A percentile compares a stretch with the other conserved stretches of the same genome.
These are phyloP conservation scores for Sinocyclocheilus maitianheensis DNA, from an alignment of 2,113 vertebrate species.

Conservation along the genomic window DNA sequence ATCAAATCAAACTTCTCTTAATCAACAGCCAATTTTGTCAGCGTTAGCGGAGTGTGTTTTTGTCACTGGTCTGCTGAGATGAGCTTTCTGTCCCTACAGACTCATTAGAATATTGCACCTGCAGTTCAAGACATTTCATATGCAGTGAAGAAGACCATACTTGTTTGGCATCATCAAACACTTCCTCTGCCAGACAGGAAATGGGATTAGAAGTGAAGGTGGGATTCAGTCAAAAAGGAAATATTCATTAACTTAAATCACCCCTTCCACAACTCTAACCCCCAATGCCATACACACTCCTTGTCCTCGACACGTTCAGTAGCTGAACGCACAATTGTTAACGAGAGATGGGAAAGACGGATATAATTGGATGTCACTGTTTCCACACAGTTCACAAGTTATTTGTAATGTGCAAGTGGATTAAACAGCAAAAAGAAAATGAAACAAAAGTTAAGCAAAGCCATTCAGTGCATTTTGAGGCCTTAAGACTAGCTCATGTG, in stretches of 20 bases:
- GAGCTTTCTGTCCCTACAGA: constrained; percentile 61
- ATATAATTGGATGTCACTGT: constrained; percentile 70
- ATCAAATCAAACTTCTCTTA: constrained; percentile 32
- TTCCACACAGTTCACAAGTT: constrained; percentile 67
- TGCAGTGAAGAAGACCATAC: constrained; percentile 69
- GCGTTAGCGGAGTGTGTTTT: constrained; percentile 53
- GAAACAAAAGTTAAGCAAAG: constrained; percentile 17
- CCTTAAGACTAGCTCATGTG: background rate
- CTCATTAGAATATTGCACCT: constrained; percentile 73
- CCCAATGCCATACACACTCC: constrained; percentile 53
- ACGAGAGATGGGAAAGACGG: constrained; percentile 67
- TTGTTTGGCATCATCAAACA: constrained; percentile 68
- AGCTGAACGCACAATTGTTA: constrained; percentile 69
- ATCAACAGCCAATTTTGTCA: constrained; percentile 21
- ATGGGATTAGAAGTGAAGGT: constrained; percentile 56
- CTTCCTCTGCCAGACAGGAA: constrained; percentile 63
- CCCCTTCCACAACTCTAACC: constrained; percentile 53
- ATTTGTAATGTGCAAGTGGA: constrained; percentile 54
- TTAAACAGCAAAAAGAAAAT: constrained; percentile 42
- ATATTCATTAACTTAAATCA: constrained; percentile 72
- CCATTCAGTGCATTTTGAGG: background rate
- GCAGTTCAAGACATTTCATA: constrained; percentile 66
- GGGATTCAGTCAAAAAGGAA: constrained; percentile 59
- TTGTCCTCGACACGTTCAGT: background rate
- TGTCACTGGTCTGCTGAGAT: constrained; percentile 40